phyloP scores from a whole-genome alignment of 2,113 vertebrate species.

The Miniopterus natalensis region DNA sequence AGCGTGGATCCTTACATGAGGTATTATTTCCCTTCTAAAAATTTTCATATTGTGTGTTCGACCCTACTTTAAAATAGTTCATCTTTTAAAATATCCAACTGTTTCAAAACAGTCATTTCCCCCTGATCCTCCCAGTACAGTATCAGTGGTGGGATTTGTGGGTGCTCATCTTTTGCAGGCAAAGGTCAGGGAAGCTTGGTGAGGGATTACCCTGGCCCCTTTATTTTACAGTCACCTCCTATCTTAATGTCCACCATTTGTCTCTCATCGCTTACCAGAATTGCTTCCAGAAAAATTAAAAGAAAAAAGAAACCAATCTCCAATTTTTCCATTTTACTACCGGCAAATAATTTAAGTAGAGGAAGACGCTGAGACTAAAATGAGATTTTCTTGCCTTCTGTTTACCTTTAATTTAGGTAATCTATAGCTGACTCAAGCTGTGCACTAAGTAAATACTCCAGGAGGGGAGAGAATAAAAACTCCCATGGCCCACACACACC shows the following conservation, averaged over 20 bases:
- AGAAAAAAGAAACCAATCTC: neutral
- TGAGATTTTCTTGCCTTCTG: neutral
- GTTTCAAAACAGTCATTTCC: neutral
- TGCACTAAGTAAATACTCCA: neutral
- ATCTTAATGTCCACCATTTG: neutral
- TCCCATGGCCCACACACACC: neutral
- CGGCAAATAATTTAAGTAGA: neutral
- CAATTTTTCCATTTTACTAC: neutral
- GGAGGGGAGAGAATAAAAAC: neutral
- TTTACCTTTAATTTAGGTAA: neutral
- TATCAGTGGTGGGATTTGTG: neutral
- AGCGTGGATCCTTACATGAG: conserved; percentile 96
- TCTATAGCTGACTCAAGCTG: neutral
- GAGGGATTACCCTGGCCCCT: neutral
- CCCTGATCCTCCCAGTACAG: neutral
- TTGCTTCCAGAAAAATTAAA: neutral
- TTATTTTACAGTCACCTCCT: neutral
- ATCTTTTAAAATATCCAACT: neutral
- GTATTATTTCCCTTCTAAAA: conserved; percentile 81
- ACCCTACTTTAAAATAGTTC: neutral
- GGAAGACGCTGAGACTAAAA: neutral
- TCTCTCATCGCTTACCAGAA: neutral
- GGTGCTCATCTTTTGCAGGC: neutral
- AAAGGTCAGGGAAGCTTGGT: neutral
- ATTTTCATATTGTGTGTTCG: neutral